A percentile compares a stretch with the other conserved stretches of the same genome.
These are phyloP conservation scores for Hirtodrosophila cameraria DNA, from an alignment of 2,888 invertebrate genomes.

Conservation along the genomic window DNA sequence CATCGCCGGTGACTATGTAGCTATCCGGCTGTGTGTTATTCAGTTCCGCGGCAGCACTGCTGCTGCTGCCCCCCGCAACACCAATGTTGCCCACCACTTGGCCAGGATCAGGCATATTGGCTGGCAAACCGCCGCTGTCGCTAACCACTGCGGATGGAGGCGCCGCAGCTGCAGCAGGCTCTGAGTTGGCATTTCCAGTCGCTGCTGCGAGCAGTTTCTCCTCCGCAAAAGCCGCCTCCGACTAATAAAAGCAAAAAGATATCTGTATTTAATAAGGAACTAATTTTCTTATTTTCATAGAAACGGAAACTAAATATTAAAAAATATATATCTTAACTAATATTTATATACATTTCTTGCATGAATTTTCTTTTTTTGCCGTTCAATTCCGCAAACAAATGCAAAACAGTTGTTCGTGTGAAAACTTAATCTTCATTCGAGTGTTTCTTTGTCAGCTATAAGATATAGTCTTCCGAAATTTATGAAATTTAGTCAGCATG, in stretches of 20 bases:
- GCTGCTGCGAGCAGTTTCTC: constrained; percentile 62
- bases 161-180: constrained; percentile 41
- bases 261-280: too few species aligned
- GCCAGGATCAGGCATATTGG: constrained; percentile 34
- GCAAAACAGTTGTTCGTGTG: too few species aligned
- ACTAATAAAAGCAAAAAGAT: constrained; percentile 33
- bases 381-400: too few species aligned
- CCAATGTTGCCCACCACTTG: constrained; percentile 76
- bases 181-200: constrained; percentile 39
- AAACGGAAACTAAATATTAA: too few species aligned
- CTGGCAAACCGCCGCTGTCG: constrained; percentile 52
- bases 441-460: too few species aligned
- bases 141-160: constrained; percentile 38
- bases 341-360: too few species aligned
- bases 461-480: too few species aligned
- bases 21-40: constrained; percentile 80
- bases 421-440: too few species aligned
- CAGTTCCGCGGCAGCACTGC: constrained; percentile 45
- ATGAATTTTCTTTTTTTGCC: too few species aligned
- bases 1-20: constrained; percentile 82
- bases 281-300: too few species aligned
- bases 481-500: too few species aligned
- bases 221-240: constrained; percentile 50
- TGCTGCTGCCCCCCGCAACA: constrained; percentile 34
- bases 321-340: too few species aligned